Percentiles rank a stretch among this genome's conserved stretches.
These are phyloP conservation scores for Ficedula albicollis DNA, from an alignment of 2,797 vertebrate species.

Conservation along the genomic window DNA sequence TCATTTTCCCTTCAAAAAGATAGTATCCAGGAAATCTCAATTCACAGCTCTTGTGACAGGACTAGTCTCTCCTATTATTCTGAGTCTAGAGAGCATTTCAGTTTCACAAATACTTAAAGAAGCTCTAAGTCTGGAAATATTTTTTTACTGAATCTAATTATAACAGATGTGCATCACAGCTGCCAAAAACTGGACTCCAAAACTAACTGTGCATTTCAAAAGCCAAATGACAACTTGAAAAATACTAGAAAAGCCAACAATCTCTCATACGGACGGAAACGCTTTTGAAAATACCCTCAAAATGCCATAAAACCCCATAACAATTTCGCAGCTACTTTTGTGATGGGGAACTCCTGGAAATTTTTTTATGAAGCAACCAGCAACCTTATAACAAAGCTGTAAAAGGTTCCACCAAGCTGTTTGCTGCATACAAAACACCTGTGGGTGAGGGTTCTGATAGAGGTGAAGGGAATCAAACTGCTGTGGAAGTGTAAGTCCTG, in stretches of 20 bases:
- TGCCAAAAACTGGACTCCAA: slow-evolving; percentile 33
- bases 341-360: background rate
- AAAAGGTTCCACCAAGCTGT: background rate
- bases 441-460: background rate
- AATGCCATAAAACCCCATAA: background rate
- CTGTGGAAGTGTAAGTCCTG: rapidly evolving
- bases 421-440: background rate
- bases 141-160: slow-evolving; percentile 19
- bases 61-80: background rate
- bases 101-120: background rate
- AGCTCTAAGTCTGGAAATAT: background rate
- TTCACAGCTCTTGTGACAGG: background rate
- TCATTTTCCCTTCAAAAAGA: background rate
- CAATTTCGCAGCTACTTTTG: slow-evolving; percentile 46
- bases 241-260: background rate
- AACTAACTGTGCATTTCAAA: slow-evolving; percentile 10
- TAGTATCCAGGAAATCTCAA: background rate
- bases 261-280: background rate
- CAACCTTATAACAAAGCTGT: background rate
- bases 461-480: background rate
- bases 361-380: slow-evolving; percentile 17
- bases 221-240: slow-evolving; percentile 30
- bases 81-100: background rate
- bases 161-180: slow-evolving; percentile 19
- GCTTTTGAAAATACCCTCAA: slow-evolving; percentile 45